Evolutionary conservation across 2,797 vertebrate genomes (phyloP).

Genomic region (Eospalax fontanierii): DNA sequence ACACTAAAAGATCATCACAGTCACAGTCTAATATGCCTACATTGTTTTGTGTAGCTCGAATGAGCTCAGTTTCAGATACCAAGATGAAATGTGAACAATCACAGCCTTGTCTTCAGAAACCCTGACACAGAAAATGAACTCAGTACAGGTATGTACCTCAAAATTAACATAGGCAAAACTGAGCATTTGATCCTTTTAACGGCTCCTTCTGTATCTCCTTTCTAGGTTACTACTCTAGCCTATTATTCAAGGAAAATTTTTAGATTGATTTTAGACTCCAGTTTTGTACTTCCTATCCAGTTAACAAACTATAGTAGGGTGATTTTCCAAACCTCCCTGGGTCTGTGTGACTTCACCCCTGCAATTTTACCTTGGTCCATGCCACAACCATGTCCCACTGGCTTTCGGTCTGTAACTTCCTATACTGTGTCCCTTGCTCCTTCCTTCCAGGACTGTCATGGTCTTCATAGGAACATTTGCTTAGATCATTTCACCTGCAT

Average conservation of each 20-base stretch:
- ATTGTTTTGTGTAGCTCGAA: not conserved
- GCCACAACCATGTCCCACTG: not conserved
- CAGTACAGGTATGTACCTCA: not conserved
- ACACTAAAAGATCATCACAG: not conserved
- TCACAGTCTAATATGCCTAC: not conserved
- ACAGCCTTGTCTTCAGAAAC: not conserved
- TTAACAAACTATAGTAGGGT: not conserved
- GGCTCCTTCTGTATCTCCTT: not conserved
- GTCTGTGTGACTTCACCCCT: not conserved
- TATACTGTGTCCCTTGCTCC: not conserved
- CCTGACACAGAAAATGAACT: not conserved
- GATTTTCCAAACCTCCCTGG: not conserved
- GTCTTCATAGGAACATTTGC: not conserved
- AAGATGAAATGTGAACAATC: not conserved
- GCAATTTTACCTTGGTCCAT: not conserved
- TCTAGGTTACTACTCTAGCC: not conserved
- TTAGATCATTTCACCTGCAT: not conserved
- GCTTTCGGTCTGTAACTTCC: not conserved
- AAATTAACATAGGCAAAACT: not conserved
- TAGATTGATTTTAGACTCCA: not conserved
- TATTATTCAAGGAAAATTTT: not conserved
- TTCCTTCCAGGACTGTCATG: not conserved
- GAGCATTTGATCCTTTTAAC: not conserved
- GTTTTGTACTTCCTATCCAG: not conserved
- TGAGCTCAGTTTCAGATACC: conserved; percentile 18